Conservation (phyloP, 2,888 invertebrate species). For the Phasia obesa region DNA sequence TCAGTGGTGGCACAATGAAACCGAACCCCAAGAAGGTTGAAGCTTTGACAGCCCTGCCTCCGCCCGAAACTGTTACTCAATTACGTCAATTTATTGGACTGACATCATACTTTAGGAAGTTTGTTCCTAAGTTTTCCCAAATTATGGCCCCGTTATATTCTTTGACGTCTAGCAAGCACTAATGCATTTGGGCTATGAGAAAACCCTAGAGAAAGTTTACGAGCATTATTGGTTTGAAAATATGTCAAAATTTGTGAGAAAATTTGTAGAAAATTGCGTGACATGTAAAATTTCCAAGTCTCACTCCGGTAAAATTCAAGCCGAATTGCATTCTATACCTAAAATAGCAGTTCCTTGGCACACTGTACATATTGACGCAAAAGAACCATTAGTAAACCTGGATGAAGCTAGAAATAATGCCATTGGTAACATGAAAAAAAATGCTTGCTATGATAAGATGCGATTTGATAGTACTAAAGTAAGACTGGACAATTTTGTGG, state of each 20-base stretch:
- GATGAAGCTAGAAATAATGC: slow-evolving; percentile 16
- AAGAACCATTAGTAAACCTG: slow-evolving; percentile 20
- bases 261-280: not conserved
- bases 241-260: slow-evolving; percentile 6
- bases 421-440: slow-evolving; percentile 24
- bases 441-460: no score
- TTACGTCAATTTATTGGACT: no score
- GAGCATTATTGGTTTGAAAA: not conserved
- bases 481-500: slow-evolving; percentile 27
- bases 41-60: slow-evolving; percentile 37
- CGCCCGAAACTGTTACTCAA: no score
- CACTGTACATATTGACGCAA: not conserved
- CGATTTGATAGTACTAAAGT: no score
- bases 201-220: no score
- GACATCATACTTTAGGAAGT: no score
- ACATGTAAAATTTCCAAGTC: slow-evolving; percentile 54
- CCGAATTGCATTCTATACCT: slow-evolving; percentile 45
- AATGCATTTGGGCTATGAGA: no score
- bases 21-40: slow-evolving; percentile 54
- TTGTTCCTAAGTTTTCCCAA: no score
- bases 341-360: slow-evolving; percentile 19
- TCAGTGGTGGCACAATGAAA: slow-evolving; percentile 50
- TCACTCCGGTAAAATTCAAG: slow-evolving; percentile 50
- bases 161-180: no score
- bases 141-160: no score